These are phyloP conservation scores for Syrista parreyssii DNA, from an alignment of 2,888 invertebrate genomes.

Conservation along the genomic window DNA sequence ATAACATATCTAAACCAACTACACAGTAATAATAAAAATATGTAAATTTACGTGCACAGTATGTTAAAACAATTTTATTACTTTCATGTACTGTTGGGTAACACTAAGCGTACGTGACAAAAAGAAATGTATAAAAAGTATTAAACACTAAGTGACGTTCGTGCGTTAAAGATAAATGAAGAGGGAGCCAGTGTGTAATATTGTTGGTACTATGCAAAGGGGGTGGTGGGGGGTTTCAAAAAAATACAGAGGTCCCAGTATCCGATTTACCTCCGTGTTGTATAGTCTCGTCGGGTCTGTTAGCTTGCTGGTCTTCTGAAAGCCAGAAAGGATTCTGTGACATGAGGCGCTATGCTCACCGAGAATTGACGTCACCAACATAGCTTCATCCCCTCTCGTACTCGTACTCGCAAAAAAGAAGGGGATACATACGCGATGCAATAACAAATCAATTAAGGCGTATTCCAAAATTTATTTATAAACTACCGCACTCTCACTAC, in stretches of 20 bases:
- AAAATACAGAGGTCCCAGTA: background rate
- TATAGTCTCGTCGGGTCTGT: background rate
- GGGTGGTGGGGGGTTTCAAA: background rate
- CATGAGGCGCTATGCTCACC: background rate
- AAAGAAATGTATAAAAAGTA: background rate
- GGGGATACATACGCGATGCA: background rate
- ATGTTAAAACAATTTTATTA: background rate
- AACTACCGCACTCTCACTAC: background rate
- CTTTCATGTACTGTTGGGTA: background rate
- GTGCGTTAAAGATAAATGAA: background rate
- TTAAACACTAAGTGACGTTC: background rate
- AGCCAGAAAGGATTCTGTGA: background rate
- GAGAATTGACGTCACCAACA: constrained; percentile 9
- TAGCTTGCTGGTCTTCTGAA: background rate
- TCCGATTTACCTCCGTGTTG: background rate
- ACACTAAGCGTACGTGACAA: background rate
- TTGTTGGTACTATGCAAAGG: background rate
- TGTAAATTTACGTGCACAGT: background rate
- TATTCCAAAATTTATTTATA: background rate
- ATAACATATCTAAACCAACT: background rate
- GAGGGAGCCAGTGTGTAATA: background rate
- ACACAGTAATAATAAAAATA: background rate
- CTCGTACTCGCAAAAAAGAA: background rate
- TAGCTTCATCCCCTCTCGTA: constrained; percentile 1
- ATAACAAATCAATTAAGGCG: background rate